Evolutionary conservation across 1,140 invertebrate genomes (phyloP).

Genomic region (Wiebesia pumilae): DNA sequence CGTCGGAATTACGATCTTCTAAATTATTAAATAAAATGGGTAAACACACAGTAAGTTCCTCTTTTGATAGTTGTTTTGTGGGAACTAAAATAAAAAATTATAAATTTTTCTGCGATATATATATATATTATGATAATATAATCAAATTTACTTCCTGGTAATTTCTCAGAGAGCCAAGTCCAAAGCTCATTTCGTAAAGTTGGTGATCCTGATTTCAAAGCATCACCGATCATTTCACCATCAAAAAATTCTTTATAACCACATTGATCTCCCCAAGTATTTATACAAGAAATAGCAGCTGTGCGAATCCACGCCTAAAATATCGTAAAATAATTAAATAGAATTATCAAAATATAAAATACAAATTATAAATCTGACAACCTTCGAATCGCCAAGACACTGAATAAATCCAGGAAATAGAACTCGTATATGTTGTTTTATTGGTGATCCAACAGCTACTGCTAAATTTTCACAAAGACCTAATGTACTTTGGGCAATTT

Average conservation of each 20-base stretch:
- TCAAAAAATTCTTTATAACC: constrained; percentile 90
- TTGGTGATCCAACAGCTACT: constrained; percentile 86
- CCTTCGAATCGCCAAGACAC: constrained; percentile 83
- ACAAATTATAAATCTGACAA: constrained; percentile 59
- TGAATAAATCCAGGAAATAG: constrained; percentile 91
- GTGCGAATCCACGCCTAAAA: constrained; percentile 80
- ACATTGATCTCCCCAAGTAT: constrained; percentile 87
- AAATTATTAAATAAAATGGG: constrained; percentile 88
- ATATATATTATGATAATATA: constrained; percentile 23
- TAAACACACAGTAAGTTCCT: constrained; percentile 87
- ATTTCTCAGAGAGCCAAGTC: constrained; percentile 87
- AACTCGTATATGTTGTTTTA: constrained; percentile 85
- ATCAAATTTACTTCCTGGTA: constrained; percentile 80
- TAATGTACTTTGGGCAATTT: constrained; percentile 88
- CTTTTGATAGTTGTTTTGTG: constrained; percentile 84
- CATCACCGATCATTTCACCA: constrained; percentile 91
- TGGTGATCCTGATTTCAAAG: constrained; percentile 89
- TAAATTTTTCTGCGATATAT: not conserved
- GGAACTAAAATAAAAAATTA: constrained; percentile 72
- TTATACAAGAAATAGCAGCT: constrained; percentile 86
- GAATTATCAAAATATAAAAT: constrained; percentile 7
- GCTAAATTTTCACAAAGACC: constrained; percentile 88
- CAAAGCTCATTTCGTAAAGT: constrained; percentile 87
- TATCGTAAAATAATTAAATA: constrained; percentile 24
- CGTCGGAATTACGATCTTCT: constrained; percentile 93